phyloP scores from a whole-genome alignment of 1,140 invertebrate species.

The Zaprionus gabonicus region DNA sequence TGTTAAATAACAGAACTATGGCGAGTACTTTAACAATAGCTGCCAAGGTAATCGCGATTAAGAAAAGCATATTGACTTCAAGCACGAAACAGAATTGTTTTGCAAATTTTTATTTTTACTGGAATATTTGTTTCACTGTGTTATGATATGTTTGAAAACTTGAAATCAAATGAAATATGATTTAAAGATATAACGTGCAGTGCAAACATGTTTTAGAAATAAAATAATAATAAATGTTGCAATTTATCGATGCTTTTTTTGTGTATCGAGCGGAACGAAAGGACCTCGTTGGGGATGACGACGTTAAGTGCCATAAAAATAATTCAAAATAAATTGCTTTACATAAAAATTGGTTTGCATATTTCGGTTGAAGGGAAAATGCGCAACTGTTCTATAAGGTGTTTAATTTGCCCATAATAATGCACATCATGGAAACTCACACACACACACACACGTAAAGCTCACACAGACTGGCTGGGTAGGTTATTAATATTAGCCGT shows the following conservation, averaged over 20 bases:
- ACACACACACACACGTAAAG: not conserved
- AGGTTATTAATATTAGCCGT: conserved; percentile 72
- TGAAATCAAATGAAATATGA: no score
- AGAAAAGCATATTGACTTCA: no score
- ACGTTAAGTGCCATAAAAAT: conserved; percentile 84
- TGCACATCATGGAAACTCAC: conserved; percentile 74
- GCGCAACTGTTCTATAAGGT: conserved; percentile 77
- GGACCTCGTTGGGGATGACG: not conserved
- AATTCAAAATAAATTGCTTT: conserved; percentile 84
- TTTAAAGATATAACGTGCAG: no score
- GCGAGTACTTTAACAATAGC: no score
- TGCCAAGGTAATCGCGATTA: no score
- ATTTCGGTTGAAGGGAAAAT: conserved; percentile 36
- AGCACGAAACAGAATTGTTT: no score
- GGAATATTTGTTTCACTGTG: no score
- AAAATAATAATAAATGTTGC: no score
- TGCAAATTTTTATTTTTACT: no score
- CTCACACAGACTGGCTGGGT: conserved; percentile 39
- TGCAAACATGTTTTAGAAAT: not conserved
- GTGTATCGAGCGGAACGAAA: not conserved
- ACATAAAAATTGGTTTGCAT: conserved; percentile 74
- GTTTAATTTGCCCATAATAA: conserved; percentile 84
- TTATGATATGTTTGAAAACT: no score
- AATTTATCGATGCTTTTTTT: no score
- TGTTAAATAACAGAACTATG: no score